Evolutionary conservation across 1,140 invertebrate species (phyloP), one percentile per base, ranked within the genome.

Genomic region (Drosophila repleta): DNA sequence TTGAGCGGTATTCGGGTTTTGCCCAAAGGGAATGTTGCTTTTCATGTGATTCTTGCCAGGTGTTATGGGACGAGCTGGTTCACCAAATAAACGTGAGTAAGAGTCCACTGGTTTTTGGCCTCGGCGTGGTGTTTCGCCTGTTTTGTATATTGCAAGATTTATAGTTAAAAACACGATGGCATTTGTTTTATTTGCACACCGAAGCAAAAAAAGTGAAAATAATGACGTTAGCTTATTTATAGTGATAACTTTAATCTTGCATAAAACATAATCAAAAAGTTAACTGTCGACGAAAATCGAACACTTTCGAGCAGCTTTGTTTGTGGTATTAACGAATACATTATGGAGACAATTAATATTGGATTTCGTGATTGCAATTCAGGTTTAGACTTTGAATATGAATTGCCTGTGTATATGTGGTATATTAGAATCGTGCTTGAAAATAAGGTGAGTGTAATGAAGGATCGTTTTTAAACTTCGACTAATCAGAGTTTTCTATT

Each of bases 11-110:
- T 91, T 79, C 55, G 75, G 71, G 43, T 89, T 91, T 46, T 76
- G 74, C 32, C 90, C 90, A 72, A 92, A 90, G 78, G 91, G 89
- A 84, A 92, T 92, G 76, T 74, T 92, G 87, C 91, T 92, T 55
- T 88, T 92, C 83, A 90, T 83, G 77, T 92, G 91, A 77, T 91
- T 91, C 65, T 91, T 92, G 56, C 72, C 89, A 39, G 91, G 87
- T 35, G 91, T 91, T 7, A 77, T 74, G 48, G 84, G 76, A 66
- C 91, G 91, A 48, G 81, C 65, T 18, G 82, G 79, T 39, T 92
- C 91, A 20, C 91, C 91, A 70, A 92, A 92, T 11, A 92, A 76
- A 60, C 91, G 91, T 49, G 75, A 76, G 64, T 92, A 91, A 20
- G 91, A 87, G 56, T 87, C 83, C 48, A 87, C 79, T 58, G 85